Conservation (phyloP, 2,113 vertebrate genomes). For the Psittacula cyanocephala region DNA sequence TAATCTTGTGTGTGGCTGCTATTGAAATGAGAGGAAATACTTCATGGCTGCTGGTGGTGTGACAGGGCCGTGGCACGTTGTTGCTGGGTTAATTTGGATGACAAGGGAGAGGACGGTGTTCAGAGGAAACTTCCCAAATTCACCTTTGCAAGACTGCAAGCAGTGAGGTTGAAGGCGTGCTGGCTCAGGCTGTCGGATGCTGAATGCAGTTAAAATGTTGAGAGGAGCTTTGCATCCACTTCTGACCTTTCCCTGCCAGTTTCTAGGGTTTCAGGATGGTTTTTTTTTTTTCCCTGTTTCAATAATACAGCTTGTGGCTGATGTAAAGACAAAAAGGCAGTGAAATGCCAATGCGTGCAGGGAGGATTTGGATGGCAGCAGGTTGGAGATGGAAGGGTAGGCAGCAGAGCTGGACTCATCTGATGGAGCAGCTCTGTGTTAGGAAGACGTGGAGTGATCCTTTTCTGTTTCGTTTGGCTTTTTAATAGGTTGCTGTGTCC, state of each 20-base stretch:
- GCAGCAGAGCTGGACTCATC: fast-evolving
- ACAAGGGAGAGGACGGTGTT: neutral
- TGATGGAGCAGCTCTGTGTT: neutral
- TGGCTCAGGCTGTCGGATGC: neutral
- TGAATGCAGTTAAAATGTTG: neutral
- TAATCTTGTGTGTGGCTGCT: neutral
- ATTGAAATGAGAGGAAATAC: neutral
- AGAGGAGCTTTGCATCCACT: neutral
- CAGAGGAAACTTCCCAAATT: neutral
- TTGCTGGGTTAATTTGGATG: neutral
- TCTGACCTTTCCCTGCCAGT: neutral
- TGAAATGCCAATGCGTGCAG: neutral
- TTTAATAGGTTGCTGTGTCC: neutral
- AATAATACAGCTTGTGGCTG: neutral
- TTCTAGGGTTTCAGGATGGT: neutral
- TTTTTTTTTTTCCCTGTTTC: fast-evolving
- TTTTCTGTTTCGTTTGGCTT: neutral
- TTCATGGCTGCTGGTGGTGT: neutral
- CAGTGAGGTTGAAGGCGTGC: fast-evolving
- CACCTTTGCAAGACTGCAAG: fast-evolving
- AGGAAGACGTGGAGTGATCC: fast-evolving
- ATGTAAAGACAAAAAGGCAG: neutral
- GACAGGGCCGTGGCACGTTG: neutral
- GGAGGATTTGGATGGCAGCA: neutral
- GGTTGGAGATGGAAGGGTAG: neutral